These are phyloP conservation scores for Xestia ashworthii DNA, from an alignment of 2,888 invertebrate species.

Conservation along the genomic window DNA sequence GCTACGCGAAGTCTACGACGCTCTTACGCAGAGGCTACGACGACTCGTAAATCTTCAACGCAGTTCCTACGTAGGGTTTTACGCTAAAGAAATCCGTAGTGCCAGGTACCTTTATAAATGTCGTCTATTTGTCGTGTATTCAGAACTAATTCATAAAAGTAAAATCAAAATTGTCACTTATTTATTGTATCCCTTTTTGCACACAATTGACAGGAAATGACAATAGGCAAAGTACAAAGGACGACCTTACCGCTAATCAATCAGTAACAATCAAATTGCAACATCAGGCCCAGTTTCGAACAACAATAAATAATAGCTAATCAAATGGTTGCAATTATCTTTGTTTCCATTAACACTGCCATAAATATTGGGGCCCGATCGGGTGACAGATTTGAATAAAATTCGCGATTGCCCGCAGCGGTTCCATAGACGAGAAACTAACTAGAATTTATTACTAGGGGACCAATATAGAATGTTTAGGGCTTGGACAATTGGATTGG, in stretches of 20 bases:
- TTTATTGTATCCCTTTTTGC: conserved; percentile 1
- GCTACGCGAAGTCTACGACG: background rate
- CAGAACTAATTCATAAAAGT: background rate
- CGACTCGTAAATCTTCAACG: background rate
- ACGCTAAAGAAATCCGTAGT: no score
- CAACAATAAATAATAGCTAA: conserved; percentile 54
- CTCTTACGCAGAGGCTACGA: no score
- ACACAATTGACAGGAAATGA: conserved; percentile 24
- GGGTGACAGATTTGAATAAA: conserved; percentile 66
- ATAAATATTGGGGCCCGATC: conserved; percentile 69
- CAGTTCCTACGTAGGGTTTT: background rate
- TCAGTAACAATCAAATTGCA: conserved; percentile 32
- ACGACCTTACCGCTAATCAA: conserved; percentile 1
- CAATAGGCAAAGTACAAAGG: conserved; percentile 8
- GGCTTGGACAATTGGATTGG: conserved; percentile 50
- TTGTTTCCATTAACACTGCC: conserved; percentile 70
- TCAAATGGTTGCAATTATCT: conserved; percentile 61
- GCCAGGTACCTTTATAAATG: no score
- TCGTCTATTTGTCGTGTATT: no score
- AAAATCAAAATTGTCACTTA: conserved; percentile 5
- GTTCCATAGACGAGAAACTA: conserved; percentile 74
- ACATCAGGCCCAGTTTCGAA: conserved; percentile 33
- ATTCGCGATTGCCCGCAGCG: conserved; percentile 73
- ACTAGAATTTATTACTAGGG: conserved; percentile 83
- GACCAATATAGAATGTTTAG: conserved; percentile 72